These are phyloP conservation scores for Melanotaenia pygmaea DNA, from an alignment of 2,797 vertebrate genomes.

Conservation along the genomic window DNA sequence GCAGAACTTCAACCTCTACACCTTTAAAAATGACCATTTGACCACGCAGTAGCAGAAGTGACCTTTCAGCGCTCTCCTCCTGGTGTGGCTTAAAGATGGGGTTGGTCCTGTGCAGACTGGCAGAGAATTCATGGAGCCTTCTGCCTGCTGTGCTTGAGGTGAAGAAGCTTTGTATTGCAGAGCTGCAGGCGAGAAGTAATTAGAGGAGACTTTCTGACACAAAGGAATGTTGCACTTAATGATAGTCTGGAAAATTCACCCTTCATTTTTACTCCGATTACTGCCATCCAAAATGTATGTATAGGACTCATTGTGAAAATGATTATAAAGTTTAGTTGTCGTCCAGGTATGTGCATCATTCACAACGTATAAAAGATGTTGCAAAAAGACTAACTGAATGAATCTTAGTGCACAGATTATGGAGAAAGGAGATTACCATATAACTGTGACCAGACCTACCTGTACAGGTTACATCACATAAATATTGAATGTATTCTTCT, in stretches of 20 bases:
- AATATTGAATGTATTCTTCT: too few relatives aligned
- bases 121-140: slow-evolving; percentile 42
- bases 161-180: slow-evolving; percentile 70
- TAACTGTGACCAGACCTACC: too few relatives aligned
- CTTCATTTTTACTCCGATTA: slow-evolving; percentile 40
- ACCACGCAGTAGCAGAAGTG: slow-evolving; percentile 37
- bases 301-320: slow-evolving; percentile 5
- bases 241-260: slow-evolving; percentile 55
- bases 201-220: slow-evolving; percentile 82
- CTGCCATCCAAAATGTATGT: slow-evolving; percentile 18
- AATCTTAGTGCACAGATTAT: neutral
- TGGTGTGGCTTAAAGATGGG: slow-evolving; percentile 48
- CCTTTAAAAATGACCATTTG: slow-evolving; percentile 53
- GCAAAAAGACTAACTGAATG: neutral
- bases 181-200: slow-evolving; percentile 80
- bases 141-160: slow-evolving; percentile 66
- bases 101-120: slow-evolving; percentile 64
- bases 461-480: too few relatives aligned
- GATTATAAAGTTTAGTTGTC: neutral
- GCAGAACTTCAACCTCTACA: slow-evolving; percentile 38
- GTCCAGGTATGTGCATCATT: neutral
- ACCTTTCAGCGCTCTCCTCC: slow-evolving; percentile 53
- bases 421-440: neutral
- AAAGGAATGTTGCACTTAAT: slow-evolving; percentile 83
- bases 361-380: neutral